A percentile compares a stretch with the other conserved stretches of the same genome.
Conservation (phyloP, 2,888 invertebrate genomes). For the Eupithecia subumbrata region DNA sequence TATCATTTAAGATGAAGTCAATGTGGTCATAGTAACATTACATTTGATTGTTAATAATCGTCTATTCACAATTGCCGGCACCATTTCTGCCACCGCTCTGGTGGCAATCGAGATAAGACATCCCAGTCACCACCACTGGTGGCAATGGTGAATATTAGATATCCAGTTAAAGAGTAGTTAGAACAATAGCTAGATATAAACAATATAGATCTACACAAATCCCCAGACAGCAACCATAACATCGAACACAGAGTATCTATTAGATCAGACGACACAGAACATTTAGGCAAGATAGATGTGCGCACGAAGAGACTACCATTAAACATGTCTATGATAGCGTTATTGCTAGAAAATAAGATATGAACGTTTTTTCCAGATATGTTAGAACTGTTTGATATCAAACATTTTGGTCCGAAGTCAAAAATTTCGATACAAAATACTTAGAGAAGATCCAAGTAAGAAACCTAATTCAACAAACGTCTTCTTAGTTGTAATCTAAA, state of each 20-base stretch:
- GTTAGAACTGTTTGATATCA: constrained; percentile 66
- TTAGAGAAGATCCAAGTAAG: constrained; percentile 13
- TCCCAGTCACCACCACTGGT: background rate
- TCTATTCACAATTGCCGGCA: background rate
- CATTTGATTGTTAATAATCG: background rate
- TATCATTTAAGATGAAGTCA: background rate
- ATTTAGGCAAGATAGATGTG: constrained; percentile 64
- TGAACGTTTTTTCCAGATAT: constrained; percentile 74
- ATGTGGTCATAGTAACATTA: background rate
- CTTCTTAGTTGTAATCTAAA: constrained; percentile 8
- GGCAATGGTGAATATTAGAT: background rate
- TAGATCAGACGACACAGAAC: constrained; percentile 48
- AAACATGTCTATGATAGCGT: constrained; percentile 55
- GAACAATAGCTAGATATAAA: background rate
- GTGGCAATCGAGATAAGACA: background rate
- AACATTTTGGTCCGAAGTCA: constrained; percentile 72
- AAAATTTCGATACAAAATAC: constrained; percentile 35
- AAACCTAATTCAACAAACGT: constrained; percentile 13
- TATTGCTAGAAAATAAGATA: constrained; percentile 77
- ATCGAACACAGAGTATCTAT: constrained; percentile 49
- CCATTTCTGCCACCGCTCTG: background rate
- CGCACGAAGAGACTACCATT: constrained; percentile 52
- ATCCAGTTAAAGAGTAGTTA: background rate
- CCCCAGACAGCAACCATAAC: constrained; percentile 53
- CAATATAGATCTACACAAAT: constrained; percentile 7